Base-by-base conservation (phyloP, 2,797 vertebrate genomes). In the Anniella stebbinsi region DNA sequence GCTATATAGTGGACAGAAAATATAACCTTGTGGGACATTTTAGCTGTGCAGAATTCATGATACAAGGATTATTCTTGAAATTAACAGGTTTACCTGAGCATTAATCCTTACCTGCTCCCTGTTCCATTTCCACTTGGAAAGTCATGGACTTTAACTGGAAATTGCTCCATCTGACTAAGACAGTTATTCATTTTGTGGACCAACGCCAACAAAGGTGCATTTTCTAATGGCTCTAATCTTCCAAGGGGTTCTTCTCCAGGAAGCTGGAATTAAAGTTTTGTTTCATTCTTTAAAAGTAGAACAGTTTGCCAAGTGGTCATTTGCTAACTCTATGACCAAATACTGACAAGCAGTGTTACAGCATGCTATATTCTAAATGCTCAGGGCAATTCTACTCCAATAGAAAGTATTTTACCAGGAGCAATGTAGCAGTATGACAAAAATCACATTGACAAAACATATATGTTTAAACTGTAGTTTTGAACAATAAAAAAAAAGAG, bases 111-210 rank as follows among this genome's bases (percentile, higher is more conserved):
- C 99, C 99, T 99, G 98, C 99, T 99, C 92, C 99, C 99, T n/a
- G 99, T 99, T 94, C 99, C 99, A 80, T 99, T 99, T 80, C 99
- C 99, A 96, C 99, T 99, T 77, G 99, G 99, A 86, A 99, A 99
- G 96, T 99, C 99, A 80, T 99, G 99, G 81, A 99, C 99, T 98
- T 99, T 99, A 93, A 99, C 99, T 90, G 99, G 99, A 94, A 99
- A 99, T 92, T 99, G 99, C 89, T 99, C 99, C 99, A 99, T 99
- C 96, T 99, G 99, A 97, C 99, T 99, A 91, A 99, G 97, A 96
- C 99, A 99, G 96, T 98, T 99, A 97, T 99, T 99, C 98, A 99
- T 99, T 96, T 99, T 99, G 97, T 99, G 99, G 96, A 99, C 99
- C 94, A 99, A 97, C 0, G 98, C 97, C 95, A 99, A 95, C 92